Conservation (phyloP, 2,888 invertebrate species). For the Xestia sexstrigata region DNA sequence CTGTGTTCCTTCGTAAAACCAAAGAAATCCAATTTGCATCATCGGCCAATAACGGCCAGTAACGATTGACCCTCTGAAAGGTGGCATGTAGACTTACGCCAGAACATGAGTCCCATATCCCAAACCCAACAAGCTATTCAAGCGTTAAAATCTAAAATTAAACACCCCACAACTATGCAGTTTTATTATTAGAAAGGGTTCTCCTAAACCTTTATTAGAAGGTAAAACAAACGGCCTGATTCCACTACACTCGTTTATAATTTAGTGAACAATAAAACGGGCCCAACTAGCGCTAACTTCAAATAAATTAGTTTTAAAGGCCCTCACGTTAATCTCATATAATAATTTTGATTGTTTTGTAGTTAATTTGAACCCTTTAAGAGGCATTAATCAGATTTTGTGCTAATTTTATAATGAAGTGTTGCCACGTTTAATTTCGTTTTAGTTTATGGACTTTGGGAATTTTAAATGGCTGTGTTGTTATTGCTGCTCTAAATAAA, state of each 20-base stretch:
- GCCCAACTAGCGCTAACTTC: slow-evolving; percentile 37
- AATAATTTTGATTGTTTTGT: slow-evolving; percentile 56
- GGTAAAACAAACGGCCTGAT: slow-evolving; percentile 42
- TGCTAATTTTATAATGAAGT: slow-evolving; percentile 40
- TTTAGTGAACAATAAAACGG: slow-evolving; percentile 51
- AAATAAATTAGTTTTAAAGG: slow-evolving; percentile 53
- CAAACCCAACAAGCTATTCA: slow-evolving; percentile 1
- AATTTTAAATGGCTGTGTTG: slow-evolving; percentile 4
- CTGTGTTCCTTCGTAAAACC: background rate
- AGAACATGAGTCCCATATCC: background rate
- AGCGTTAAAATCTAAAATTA: slow-evolving; percentile 18
- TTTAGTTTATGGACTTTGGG: slow-evolving; percentile 20
- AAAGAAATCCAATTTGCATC: background rate
- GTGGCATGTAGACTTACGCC: background rate
- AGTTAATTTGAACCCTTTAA: slow-evolving; percentile 52
- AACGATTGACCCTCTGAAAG: background rate
- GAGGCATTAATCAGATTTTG: slow-evolving; percentile 33
- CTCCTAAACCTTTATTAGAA: slow-evolving; percentile 39
- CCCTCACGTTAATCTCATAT: slow-evolving; percentile 53
- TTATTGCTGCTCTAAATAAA: background rate
- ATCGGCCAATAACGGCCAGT: background rate
- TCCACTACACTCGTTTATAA: slow-evolving; percentile 51
- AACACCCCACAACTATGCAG: slow-evolving; percentile 31
- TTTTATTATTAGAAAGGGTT: slow-evolving; percentile 43
- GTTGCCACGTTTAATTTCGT: slow-evolving; percentile 9